Percentiles rank a stretch among this genome's conserved stretches.
phyloP scores from a whole-genome alignment of 2,888 invertebrate genomes.

The Lissonota sp. region DNA sequence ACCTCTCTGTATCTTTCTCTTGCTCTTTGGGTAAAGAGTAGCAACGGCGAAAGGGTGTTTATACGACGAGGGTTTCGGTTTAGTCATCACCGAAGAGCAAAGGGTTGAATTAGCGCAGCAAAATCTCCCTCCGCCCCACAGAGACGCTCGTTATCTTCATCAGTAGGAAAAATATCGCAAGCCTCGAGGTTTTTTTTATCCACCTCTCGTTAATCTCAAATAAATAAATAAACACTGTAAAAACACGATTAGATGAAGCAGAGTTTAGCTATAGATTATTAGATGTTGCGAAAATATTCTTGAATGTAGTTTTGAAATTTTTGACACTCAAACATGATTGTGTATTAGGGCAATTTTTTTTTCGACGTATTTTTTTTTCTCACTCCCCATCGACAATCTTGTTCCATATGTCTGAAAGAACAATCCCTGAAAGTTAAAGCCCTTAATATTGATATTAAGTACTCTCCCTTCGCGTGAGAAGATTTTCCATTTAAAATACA shows the following conservation, averaged over 20 bases:
- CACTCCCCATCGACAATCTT: too few species aligned
- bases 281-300: not conserved
- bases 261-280: not conserved
- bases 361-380: too few species aligned
- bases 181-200: not conserved
- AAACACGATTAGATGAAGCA: conserved; percentile 30
- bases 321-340: too few species aligned
- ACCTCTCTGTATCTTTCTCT: conserved; percentile 19
- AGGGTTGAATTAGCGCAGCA: conserved; percentile 51
- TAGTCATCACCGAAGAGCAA: conserved; percentile 57
- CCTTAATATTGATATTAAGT: too few species aligned
- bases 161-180: conserved; percentile 6
- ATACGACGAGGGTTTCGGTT: conserved; percentile 26
- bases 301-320: conserved; percentile 3
- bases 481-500: too few species aligned
- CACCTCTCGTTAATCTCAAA: not conserved
- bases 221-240: conserved; percentile 23
- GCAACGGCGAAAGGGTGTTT: conserved; percentile 49
- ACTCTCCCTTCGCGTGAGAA: too few species aligned
- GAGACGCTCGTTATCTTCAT: conserved; percentile 49
- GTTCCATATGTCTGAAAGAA: too few species aligned
- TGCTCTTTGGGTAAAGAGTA: conserved; percentile 14
- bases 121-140: conserved; percentile 6
- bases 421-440: too few species aligned
- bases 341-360: too few species aligned